Percentiles rank a stretch among this genome's conserved stretches.
phyloP scores from a whole-genome alignment of 2,797 vertebrate species.

The Characodon lateralis region DNA sequence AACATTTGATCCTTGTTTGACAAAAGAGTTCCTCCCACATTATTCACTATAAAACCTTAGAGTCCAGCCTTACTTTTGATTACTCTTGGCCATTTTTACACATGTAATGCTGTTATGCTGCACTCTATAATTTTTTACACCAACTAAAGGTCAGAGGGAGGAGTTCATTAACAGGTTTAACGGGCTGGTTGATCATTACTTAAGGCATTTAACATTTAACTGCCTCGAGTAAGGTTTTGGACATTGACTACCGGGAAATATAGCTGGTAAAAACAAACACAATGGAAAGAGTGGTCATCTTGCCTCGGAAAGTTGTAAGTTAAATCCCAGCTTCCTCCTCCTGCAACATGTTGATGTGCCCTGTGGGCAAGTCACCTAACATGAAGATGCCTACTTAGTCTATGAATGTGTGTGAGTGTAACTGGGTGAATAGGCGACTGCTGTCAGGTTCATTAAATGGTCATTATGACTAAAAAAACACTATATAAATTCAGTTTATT shows the following conservation, averaged over 20 bases:
- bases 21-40: background rate
- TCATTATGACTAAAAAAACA: background rate
- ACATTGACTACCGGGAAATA: background rate
- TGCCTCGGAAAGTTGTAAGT: background rate
- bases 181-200: background rate
- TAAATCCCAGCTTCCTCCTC: background rate
- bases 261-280: background rate
- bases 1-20: too few relatives aligned
- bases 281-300: background rate
- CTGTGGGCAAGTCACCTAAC: background rate
- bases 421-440: background rate
- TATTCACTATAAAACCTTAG: background rate
- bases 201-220: background rate
- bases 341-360: background rate
- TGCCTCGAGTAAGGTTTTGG: background rate
- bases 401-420: background rate
- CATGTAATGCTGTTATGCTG: background rate
- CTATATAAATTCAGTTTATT: background rate
- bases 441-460: background rate
- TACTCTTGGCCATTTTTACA: background rate
- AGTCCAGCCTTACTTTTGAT: background rate
- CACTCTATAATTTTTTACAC: background rate
- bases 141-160: background rate
- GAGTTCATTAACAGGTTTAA: background rate
- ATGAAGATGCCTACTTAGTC: background rate